A percentile compares a stretch with the other conserved stretches of the same genome.
Conservation (phyloP, 30 jellyfish, hydroid and myxozoan species). For the Turritopsis dohrnii region DNA sequence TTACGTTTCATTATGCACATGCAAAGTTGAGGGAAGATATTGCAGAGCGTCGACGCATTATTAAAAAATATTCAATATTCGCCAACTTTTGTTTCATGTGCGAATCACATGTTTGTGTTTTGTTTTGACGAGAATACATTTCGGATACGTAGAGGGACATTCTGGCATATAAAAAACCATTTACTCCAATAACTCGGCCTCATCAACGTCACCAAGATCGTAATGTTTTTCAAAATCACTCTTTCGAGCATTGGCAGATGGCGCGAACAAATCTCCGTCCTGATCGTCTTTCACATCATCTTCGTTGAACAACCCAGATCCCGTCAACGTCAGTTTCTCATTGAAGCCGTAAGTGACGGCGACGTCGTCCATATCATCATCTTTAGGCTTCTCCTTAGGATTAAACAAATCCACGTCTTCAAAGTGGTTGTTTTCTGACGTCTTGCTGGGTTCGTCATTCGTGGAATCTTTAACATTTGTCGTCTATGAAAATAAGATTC, state of each 20-base stretch:
- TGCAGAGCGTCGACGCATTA: no score
- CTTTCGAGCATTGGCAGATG: neutral
- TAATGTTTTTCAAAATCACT: neutral
- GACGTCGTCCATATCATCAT: neutral
- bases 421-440: neutral
- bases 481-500: neutral
- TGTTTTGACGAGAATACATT: no score
- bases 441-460: neutral
- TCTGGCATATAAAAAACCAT: neutral
- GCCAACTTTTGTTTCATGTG: no score
- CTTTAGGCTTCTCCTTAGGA: neutral
- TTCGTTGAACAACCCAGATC: neutral
- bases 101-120: no score
- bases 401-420: neutral
- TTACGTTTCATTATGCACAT: no score
- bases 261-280: neutral
- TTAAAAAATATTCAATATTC: no score
- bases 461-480: neutral
- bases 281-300: neutral
- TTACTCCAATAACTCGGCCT: neutral
- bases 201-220: neutral
- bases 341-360: neutral
- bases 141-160: no score
- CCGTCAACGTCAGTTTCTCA: neutral
- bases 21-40: no score